Evolutionary conservation across 2,888 invertebrate species (phyloP).

Genomic region (Cheilosia soror): DNA sequence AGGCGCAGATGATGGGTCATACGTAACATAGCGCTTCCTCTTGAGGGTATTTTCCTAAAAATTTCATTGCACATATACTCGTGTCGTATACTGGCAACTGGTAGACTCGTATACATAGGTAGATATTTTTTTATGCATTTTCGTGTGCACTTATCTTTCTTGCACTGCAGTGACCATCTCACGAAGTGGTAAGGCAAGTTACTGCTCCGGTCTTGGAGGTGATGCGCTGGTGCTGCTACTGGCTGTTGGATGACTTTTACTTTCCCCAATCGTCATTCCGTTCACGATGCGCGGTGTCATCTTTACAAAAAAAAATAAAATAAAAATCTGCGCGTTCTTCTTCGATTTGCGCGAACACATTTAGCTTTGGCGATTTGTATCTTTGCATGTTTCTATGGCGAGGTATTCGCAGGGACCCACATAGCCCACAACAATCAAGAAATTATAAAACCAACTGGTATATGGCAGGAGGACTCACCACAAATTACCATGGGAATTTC

Average conservation of each 20-base stretch:
- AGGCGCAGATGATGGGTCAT: conserved; percentile 38
- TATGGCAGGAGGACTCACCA: conserved; percentile 49
- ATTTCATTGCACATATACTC: conserved; percentile 53
- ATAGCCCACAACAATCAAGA: conserved; percentile 59
- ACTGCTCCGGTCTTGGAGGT: conserved; percentile 61
- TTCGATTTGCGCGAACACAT: conserved; percentile 59
- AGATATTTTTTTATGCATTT: conserved; percentile 47
- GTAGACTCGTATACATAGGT: not conserved
- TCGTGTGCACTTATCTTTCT: conserved; percentile 68
- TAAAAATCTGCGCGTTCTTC: conserved; percentile 57
- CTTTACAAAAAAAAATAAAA: conserved; percentile 50
- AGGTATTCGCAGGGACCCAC: conserved; percentile 39
- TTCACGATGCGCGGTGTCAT: conserved; percentile 73
- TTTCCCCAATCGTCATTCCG: conserved; percentile 76
- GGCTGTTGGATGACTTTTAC: conserved; percentile 75
- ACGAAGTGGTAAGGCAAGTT: conserved; percentile 67
- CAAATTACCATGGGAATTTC: conserved; percentile 49
- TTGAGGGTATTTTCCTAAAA: conserved; percentile 73
- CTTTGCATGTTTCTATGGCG: conserved; percentile 36
- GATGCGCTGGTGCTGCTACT: conserved; percentile 40
- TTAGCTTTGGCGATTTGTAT: conserved; percentile 54
- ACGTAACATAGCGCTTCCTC: conserved; percentile 68
- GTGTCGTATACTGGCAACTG: not conserved
- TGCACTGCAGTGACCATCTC: conserved; percentile 69
- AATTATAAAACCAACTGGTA: conserved; percentile 73